Conservation (phyloP, 2,888 invertebrate species). For the Folsomia candida region DNA sequence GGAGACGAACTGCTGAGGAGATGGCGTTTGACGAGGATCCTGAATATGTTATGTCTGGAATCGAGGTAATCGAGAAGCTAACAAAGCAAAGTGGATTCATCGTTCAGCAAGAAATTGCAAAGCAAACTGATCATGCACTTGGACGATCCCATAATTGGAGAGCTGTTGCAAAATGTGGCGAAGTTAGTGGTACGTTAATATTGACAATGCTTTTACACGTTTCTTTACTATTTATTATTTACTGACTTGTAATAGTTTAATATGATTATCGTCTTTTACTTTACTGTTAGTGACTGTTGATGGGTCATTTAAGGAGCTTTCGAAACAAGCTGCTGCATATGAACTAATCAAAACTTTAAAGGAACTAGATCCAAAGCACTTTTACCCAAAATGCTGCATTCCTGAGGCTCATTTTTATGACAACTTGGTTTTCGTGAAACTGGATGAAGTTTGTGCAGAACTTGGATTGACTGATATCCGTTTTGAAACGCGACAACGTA, state of each 20-base stretch:
- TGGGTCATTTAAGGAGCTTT: neutral
- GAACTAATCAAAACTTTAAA: constrained; percentile 6
- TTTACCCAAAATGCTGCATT: neutral
- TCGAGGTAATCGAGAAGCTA: neutral
- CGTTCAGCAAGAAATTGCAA: constrained; percentile 4
- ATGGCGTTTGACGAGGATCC: neutral
- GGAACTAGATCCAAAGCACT: neutral
- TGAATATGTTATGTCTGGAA: neutral
- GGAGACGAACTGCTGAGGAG: neutral
- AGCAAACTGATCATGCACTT: neutral
- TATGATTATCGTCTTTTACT: neutral
- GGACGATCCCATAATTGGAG: constrained; percentile 8
- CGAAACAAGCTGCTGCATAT: constrained; percentile 10
- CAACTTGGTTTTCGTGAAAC: neutral
- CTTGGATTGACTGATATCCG: neutral
- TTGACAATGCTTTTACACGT: neutral
- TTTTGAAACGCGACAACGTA: neutral
- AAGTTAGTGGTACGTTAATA: neutral
- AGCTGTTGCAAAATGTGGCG: neutral
- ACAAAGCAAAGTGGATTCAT: constrained; percentile 1
- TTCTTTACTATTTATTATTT: neutral
- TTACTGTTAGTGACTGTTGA: constrained; percentile 7
- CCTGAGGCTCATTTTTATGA: constrained; percentile 13
- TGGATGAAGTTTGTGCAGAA: neutral
- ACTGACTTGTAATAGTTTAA: neutral